These are phyloP conservation scores for Haliclona indistincta DNA, from an alignment of 37 sponge, comb jelly and placozoan genomes.

Conservation along the genomic window DNA sequence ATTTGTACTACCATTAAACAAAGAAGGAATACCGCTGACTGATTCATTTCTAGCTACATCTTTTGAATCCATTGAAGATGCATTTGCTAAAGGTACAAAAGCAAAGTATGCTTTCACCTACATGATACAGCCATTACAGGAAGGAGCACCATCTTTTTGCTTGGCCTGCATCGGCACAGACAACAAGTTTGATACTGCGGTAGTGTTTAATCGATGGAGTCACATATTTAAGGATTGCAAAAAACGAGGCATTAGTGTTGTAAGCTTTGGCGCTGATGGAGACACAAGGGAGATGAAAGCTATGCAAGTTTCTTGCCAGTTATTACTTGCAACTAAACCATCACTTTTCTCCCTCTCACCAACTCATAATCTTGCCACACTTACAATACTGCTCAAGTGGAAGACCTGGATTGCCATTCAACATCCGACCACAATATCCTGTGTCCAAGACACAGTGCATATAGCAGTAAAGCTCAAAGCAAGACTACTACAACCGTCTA, in stretches of 20 bases:
- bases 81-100: not conserved
- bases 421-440: slow-evolving; percentile 8
- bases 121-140: slow-evolving; percentile 30
- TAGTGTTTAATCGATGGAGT: slow-evolving; percentile 23
- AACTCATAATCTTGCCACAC: not conserved
- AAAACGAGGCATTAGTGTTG: slow-evolving; percentile 3
- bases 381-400: not conserved
- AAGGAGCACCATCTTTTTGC: slow-evolving; percentile 26
- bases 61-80: slow-evolving; percentile 12
- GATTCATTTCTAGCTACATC: slow-evolving; percentile 25
- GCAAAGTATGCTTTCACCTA: slow-evolving; percentile 38
- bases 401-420: not conserved
- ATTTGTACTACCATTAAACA: slow-evolving; percentile 30
- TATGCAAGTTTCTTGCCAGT: slow-evolving; percentile 7
- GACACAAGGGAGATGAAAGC: slow-evolving; percentile 21
- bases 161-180: slow-evolving; percentile 26
- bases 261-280: slow-evolving; percentile 31
- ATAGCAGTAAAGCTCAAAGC: slow-evolving; percentile 29
- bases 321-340: not conserved
- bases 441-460: slow-evolving; percentile 20
- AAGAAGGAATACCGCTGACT: slow-evolving; percentile 3
- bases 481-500: slow-evolving; percentile 20
- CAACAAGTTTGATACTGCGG: slow-evolving; percentile 13
- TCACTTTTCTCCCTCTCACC: not conserved
- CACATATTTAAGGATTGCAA: slow-evolving; percentile 9